These are phyloP conservation scores for Rhipidura dahli DNA, from an alignment of 2,113 vertebrate species.

Conservation along the genomic window DNA sequence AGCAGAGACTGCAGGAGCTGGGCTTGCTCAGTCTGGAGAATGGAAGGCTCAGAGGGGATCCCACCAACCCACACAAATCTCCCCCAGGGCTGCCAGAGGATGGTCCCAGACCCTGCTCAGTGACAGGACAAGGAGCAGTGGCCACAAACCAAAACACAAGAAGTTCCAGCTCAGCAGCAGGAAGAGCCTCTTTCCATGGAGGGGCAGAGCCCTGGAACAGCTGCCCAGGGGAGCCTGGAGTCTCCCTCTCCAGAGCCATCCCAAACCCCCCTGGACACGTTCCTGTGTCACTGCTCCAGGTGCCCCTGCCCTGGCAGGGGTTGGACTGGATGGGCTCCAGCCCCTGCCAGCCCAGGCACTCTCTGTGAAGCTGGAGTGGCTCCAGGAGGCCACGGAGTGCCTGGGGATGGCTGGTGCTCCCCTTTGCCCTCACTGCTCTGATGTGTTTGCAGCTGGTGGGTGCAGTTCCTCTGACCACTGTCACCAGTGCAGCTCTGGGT, in stretches of 20 bases:
- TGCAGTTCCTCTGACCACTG: not conserved
- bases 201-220: not conserved
- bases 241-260: not conserved
- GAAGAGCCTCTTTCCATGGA: not conserved
- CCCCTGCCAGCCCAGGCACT: fast-evolving
- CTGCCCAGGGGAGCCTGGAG: not conserved
- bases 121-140: not conserved
- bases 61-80: not conserved
- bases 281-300: not conserved
- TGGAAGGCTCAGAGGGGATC: not conserved
- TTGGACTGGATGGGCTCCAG: not conserved
- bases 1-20: not conserved
- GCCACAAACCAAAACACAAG: not conserved
- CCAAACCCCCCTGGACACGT: not conserved
- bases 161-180: not conserved
- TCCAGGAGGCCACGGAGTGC: not conserved
- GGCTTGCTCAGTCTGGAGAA: not conserved
- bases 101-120: not conserved
- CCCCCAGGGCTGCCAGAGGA: not conserved
- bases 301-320: not conserved
- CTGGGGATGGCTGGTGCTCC: fast-evolving
- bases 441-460: fast-evolving
- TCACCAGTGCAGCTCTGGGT: not conserved
- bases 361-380: not conserved
- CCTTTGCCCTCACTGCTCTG: fast-evolving